These are phyloP conservation scores for Leptopilina boulardi DNA, from an alignment of 1,140 invertebrate genomes.

Conservation along the genomic window DNA sequence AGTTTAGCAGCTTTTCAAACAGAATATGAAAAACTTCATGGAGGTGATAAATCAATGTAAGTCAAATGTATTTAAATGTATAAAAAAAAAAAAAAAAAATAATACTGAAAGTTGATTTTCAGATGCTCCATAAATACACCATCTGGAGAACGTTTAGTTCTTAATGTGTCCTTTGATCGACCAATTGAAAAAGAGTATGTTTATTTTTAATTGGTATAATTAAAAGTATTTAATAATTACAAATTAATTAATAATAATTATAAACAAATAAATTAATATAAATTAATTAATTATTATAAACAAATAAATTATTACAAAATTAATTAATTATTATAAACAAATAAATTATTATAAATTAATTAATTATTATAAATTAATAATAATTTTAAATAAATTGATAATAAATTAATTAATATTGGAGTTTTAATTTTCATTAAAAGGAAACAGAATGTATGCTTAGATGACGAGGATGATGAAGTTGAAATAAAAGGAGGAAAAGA, in stretches of 20 bases:
- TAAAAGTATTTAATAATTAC: too few species aligned
- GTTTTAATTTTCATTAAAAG: neutral
- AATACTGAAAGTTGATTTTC: slow-evolving; percentile 22
- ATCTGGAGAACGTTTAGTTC: slow-evolving; percentile 21
- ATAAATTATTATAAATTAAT: too few species aligned
- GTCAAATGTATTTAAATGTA: neutral
- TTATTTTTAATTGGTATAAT: too few species aligned
- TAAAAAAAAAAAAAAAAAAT: neutral
- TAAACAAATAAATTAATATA: too few species aligned
- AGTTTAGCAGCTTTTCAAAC: slow-evolving; percentile 79
- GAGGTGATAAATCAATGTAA: neutral
- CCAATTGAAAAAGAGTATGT: neutral
- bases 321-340: too few species aligned
- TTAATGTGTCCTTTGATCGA: neutral
- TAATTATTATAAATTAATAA: too few species aligned
- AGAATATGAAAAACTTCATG: slow-evolving; percentile 78
- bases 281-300: too few species aligned
- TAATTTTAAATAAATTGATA: too few species aligned
- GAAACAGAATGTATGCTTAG: neutral
- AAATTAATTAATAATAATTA: too few species aligned
- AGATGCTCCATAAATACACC: neutral
- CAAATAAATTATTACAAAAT: too few species aligned
- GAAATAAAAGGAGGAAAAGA: slow-evolving; percentile 43
- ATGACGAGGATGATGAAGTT: neutral
- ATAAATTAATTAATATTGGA: neutral